Conservation (phyloP, 2,888 invertebrate genomes). For the Brenthis ino region DNA sequence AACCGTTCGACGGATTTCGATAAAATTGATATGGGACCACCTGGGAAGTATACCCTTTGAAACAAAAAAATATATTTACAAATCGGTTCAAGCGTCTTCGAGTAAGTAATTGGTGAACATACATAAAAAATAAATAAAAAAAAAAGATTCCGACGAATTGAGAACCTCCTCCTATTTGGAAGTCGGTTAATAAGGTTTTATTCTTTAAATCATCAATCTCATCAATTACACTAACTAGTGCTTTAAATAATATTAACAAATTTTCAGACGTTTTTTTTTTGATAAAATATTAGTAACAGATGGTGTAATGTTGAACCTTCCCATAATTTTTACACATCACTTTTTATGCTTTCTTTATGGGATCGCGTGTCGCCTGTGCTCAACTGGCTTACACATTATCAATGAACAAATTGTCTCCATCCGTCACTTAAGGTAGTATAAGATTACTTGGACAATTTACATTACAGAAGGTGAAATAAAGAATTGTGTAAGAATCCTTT, state of each 20-base stretch:
- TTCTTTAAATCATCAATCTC: too few species aligned
- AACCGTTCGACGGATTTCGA: too few species aligned
- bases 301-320: constrained; percentile 21
- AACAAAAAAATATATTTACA: too few species aligned
- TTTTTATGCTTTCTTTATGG: constrained; percentile 39
- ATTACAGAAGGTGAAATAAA: background rate
- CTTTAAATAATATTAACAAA: background rate
- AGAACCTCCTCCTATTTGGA: too few species aligned
- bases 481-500: too few species aligned
- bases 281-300: constrained; percentile 26
- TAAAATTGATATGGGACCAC: too few species aligned
- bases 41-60: too few species aligned
- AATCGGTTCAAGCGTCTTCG: too few species aligned
- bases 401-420: constrained; percentile 53
- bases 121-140: too few species aligned
- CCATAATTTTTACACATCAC: constrained; percentile 31
- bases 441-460: constrained; percentile 17
- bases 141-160: too few species aligned
- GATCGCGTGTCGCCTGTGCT: constrained; percentile 55
- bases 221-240: background rate
- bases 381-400: constrained; percentile 47
- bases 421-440: constrained; percentile 34
- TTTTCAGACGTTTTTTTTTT: background rate
- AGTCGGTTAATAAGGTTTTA: too few species aligned
- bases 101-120: too few species aligned